Percentiles rank a stretch among this genome's conserved stretches.
Conservation (phyloP, 2,797 vertebrate genomes). For the Pempheris klunzingeri region DNA sequence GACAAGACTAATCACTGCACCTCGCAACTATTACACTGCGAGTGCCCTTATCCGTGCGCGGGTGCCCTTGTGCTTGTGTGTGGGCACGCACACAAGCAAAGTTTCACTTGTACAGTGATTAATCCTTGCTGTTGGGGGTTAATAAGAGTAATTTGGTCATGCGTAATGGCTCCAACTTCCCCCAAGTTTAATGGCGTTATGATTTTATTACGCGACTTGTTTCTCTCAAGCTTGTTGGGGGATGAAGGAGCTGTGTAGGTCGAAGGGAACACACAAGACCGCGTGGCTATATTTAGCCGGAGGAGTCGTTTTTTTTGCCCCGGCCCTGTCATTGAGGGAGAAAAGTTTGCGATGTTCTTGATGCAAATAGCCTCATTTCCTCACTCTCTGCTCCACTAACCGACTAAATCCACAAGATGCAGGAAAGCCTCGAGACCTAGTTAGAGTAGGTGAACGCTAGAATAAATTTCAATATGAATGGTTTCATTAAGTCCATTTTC, state of each 20-base stretch:
- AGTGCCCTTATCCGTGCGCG: conserved; percentile 27
- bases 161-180: conserved; percentile 60
- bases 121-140: conserved; percentile 76
- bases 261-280: conserved; percentile 58
- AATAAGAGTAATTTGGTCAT: conserved; percentile 75
- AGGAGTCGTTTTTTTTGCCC: conserved; percentile 52
- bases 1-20: conserved; percentile 74
- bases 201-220: conserved; percentile 72
- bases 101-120: conserved; percentile 72
- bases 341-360: conserved; percentile 64
- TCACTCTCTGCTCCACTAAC: conserved; percentile 76
- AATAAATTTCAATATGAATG: conserved; percentile 78
- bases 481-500: conserved; percentile 70
- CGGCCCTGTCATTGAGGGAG: conserved; percentile 63
- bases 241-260: conserved; percentile 76
- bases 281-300: conserved; percentile 69
- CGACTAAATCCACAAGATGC: conserved; percentile 75
- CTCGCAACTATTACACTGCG: conserved; percentile 27
- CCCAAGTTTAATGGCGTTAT: conserved; percentile 65
- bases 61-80: conserved; percentile 21
- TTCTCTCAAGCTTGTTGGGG: conserved; percentile 69
- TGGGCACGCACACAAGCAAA: conserved; percentile 29
- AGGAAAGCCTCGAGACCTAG: conserved; percentile 72
- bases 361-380: conserved; percentile 81
- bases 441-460: conserved; percentile 66